A percentile compares a stretch with the other conserved stretches of the same genome.
Evolutionary conservation across 2,797 vertebrate genomes (phyloP).

Genomic region (Microctenopoma stevenorrisi): DNA sequence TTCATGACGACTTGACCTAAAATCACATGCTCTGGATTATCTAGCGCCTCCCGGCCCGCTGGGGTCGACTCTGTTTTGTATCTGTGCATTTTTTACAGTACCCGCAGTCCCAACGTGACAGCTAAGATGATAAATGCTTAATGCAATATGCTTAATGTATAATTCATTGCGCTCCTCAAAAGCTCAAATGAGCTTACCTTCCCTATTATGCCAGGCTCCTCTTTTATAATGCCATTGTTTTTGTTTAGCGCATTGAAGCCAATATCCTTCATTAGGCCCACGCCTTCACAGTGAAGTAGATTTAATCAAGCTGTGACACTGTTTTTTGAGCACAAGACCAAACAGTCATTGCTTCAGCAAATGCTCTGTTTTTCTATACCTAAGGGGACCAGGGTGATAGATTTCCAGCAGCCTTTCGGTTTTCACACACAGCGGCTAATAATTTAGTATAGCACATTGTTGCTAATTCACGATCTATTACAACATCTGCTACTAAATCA

Average conservation of each 20-base stretch:
- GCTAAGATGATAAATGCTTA: conserved; percentile 32
- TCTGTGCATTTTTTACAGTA: not conserved
- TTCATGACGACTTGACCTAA: conserved; percentile 32
- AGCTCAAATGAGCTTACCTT: conserved; percentile 42
- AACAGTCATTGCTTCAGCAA: conserved; percentile 35
- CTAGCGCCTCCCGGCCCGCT: not conserved
- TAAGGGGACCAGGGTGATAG: not conserved
- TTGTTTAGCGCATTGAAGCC: conserved; percentile 53
- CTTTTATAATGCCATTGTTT: conserved; percentile 53
- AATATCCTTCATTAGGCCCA: conserved; percentile 62
- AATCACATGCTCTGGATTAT: conserved; percentile 21
- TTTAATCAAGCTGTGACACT: conserved; percentile 63
- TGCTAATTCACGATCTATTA: too few relatives aligned
- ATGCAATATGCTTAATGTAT: conserved; percentile 40
- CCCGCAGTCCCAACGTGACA: conserved; percentile 16
- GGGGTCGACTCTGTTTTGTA: conserved; percentile 3
- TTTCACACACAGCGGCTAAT: too few relatives aligned
- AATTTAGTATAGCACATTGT: too few relatives aligned
- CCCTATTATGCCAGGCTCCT: conserved; percentile 21
- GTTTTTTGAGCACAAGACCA: conserved; percentile 55
- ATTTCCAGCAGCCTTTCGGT: too few relatives aligned
- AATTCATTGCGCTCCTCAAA: conserved; percentile 42
- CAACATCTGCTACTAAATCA: not conserved
- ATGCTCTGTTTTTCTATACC: conserved; percentile 14
- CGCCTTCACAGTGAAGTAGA: conserved; percentile 56